Conservation (phyloP, 1,140 invertebrate genomes). For the Ectropis grisescens region DNA sequence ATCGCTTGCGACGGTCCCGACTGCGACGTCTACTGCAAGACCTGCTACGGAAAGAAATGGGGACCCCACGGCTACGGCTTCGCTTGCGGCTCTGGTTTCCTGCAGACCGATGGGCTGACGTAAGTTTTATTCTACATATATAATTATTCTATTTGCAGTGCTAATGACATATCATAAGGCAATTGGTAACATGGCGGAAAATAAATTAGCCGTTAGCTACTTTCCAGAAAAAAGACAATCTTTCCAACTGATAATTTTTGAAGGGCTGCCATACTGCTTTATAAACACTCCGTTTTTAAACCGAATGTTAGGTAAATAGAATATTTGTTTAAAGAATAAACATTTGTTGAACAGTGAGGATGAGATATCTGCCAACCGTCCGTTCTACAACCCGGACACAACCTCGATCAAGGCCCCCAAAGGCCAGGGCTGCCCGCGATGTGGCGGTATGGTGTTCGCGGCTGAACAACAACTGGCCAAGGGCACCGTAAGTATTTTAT, state of each 20-base stretch:
- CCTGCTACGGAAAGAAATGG: constrained; percentile 93
- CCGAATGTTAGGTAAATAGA: too few relatives aligned
- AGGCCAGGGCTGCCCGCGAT: constrained; percentile 91
- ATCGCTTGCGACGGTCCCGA: constrained; percentile 93
- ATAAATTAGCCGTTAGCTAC: too few relatives aligned
- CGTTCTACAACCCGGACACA: constrained; percentile 87
- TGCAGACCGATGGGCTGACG: constrained; percentile 90
- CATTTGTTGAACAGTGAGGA: constrained; percentile 81
- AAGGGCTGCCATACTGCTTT: too few relatives aligned
- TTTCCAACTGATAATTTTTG: too few relatives aligned
- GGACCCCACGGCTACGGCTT: constrained; percentile 96
- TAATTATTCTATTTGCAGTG: too few relatives aligned
- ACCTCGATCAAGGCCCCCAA: constrained; percentile 89
- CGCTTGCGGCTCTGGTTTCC: constrained; percentile 93
- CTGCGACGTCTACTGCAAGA: constrained; percentile 93
- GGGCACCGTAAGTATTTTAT: constrained; percentile 77
- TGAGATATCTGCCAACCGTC: constrained; percentile 81
- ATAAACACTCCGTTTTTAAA: too few relatives aligned
- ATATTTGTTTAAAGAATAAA: too few relatives aligned
- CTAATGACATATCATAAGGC: too few relatives aligned
- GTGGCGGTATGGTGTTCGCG: constrained; percentile 93
- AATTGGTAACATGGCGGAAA: too few relatives aligned
- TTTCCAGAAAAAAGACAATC: too few relatives aligned
- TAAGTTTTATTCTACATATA: too few relatives aligned
- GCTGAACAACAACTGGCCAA: constrained; percentile 95